Percentiles rank a stretch among this genome's conserved stretches.
Conservation (phyloP, 2,888 invertebrate genomes). For the Chymomyza fuscimana region DNA sequence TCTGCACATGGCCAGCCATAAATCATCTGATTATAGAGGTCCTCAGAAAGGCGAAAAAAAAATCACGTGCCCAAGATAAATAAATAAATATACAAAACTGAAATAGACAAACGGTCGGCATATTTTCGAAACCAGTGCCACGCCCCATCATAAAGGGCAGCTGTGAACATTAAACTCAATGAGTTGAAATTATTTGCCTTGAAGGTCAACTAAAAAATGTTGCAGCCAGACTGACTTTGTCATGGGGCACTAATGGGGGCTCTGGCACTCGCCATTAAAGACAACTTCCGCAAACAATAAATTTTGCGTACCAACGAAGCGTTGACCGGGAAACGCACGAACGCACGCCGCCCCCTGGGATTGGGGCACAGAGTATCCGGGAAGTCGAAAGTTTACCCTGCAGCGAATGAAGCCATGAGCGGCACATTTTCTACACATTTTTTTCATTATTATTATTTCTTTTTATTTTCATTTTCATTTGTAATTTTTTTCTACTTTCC, state of each 20-base stretch:
- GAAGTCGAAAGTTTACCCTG: background rate
- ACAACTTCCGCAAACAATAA: slow-evolving; percentile 73
- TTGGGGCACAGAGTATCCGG: slow-evolving; percentile 12
- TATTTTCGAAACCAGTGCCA: background rate
- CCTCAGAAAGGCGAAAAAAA: background rate
- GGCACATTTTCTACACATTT: slow-evolving; percentile 16
- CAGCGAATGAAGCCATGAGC: slow-evolving; percentile 14
- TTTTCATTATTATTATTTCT: slow-evolving; percentile 16
- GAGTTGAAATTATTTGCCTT: slow-evolving; percentile 73
- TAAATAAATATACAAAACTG: slow-evolving; percentile 31
- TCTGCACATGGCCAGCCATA: slow-evolving; percentile 42
- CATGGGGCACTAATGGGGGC: slow-evolving; percentile 1
- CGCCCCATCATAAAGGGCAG: slow-evolving; percentile 42
- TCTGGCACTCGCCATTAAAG: slow-evolving; percentile 65
- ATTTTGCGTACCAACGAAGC: slow-evolving; percentile 54
- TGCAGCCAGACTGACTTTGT: background rate
- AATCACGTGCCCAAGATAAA: slow-evolving; percentile 57
- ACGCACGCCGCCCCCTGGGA: slow-evolving; percentile 24
- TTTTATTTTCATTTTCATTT: slow-evolving; percentile 10
- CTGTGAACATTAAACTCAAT: slow-evolving; percentile 68
- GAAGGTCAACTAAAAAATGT: slow-evolving; percentile 58
- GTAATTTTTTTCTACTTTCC: background rate
- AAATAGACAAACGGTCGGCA: slow-evolving; percentile 19
- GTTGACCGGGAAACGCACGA: slow-evolving; percentile 25
- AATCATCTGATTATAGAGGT: slow-evolving; percentile 65